Evolutionary conservation across 2,113 vertebrate genomes (phyloP), one percentile per base, ranked within the genome.

Genomic region (Anser cygnoides): DNA sequence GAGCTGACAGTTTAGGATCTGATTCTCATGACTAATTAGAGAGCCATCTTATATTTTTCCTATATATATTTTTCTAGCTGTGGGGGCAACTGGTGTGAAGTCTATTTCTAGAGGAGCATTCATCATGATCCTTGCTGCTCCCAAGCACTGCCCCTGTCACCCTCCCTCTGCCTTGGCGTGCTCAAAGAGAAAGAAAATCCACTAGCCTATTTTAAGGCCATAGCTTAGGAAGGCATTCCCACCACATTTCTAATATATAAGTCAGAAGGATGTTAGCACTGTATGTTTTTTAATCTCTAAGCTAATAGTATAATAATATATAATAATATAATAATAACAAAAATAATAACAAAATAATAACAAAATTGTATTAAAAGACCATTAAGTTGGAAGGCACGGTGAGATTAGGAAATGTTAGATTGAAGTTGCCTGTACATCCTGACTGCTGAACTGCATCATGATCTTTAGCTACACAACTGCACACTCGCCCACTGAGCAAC

Each of bases 281-380:
- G 66, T 58, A 29, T 28, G 71, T 3, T 87, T 89, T 89, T 87
- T 61, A 87, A 82, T 87, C 80, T 84, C 70, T 49, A 65, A 54
- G 62, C 61, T 84, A 93, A 39, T 39, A 39, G 39, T 39, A 39
- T 39, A 39, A 39, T 39, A 39, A 39, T 39, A 39, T 39, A 39
- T 39, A 39, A 39, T 39, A 39, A 39, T 10, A 39, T 39, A 39
- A 39, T 39, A 39, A 39, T 39, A 39, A 39, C 37, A 39, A 39
- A 39, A 39, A 39, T 39, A 39, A 39, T 39, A 39, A 39, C 39
- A 39, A 39, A 39, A 39, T 39, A 39, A 39, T 39, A 39, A 81
- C 19, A 35, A n/a, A 95, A 93, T 68, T 89, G 41, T 15, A 81
- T 94, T 95, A 84, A 61, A 84, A 91, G 37, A 18, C 58, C 44